phyloP scores from a whole-genome alignment of 2,797 vertebrate genomes.

The Crocodylus rhombifer region DNA sequence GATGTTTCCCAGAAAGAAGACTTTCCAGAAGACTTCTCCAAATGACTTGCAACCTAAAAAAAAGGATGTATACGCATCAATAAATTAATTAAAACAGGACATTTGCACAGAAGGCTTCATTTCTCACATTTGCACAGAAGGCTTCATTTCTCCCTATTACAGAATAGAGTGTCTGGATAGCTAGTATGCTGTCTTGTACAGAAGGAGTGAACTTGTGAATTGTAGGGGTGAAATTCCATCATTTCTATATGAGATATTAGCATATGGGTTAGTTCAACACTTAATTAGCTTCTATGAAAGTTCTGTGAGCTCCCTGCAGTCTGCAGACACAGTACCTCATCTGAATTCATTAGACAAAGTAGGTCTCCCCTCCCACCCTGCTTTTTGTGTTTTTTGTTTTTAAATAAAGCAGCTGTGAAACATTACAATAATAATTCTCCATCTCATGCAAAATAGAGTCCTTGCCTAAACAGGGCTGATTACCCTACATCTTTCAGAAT shows the following conservation, averaged over 20 bases:
- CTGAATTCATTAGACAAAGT: background rate
- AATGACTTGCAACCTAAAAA: background rate
- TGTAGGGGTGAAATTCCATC: background rate
- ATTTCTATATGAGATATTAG: background rate
- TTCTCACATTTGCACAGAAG: background rate
- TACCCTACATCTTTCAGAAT: background rate
- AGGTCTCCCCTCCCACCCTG: background rate
- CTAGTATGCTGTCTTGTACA: background rate
- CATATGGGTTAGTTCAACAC: background rate
- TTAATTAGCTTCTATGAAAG: background rate
- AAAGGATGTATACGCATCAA: background rate
- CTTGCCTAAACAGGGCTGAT: background rate
- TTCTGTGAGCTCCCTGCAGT: background rate
- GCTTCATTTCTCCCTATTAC: background rate
- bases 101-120: background rate
- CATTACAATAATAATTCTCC: background rate
- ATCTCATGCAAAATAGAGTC: background rate
- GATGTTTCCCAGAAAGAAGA: background rate
- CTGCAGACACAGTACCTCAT: background rate
- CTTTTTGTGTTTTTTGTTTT: background rate
- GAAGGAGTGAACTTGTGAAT: background rate
- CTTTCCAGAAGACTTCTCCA: background rate
- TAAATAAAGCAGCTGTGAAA: background rate
- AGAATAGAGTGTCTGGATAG: background rate
- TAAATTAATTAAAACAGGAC: background rate